Conservation (phyloP, 1,140 invertebrate species). For the Drosophila carrolli region DNA sequence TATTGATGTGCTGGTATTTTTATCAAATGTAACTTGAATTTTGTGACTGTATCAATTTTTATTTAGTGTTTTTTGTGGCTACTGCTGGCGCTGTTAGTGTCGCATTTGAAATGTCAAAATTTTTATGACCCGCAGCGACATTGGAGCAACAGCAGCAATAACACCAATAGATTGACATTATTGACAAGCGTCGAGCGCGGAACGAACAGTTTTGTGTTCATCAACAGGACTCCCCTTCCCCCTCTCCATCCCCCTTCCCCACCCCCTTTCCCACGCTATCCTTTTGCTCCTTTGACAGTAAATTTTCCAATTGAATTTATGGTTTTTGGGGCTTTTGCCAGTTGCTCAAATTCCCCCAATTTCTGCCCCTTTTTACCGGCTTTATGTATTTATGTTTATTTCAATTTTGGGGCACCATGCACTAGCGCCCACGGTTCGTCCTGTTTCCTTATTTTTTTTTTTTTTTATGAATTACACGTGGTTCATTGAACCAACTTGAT, state of each 20-base stretch:
- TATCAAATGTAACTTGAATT: slow-evolving; percentile 20
- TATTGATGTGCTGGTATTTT: slow-evolving; percentile 7
- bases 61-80: slow-evolving; percentile 38
- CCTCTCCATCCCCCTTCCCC: too few species aligned
- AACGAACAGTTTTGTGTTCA: slow-evolving; percentile 31
- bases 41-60: slow-evolving; percentile 34
- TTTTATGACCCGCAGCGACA: slow-evolving; percentile 53
- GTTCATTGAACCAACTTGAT: slow-evolving; percentile 54
- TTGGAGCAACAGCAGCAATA: slow-evolving; percentile 27
- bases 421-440: slow-evolving; percentile 27
- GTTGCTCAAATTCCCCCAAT: slow-evolving; percentile 2
- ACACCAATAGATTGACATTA: slow-evolving; percentile 66
- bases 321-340: slow-evolving; percentile 52
- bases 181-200: slow-evolving; percentile 48
- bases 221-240: slow-evolving; percentile 25
- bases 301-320: slow-evolving; percentile 80
- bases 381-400: slow-evolving; percentile 76
- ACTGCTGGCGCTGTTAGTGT: slow-evolving; percentile 12
- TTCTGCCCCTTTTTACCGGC: neutral
- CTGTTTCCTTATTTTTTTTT: slow-evolving; percentile 2
- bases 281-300: slow-evolving; percentile 54
- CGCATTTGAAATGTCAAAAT: slow-evolving; percentile 67
- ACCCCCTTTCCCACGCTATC: neutral
- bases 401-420: slow-evolving; percentile 47
- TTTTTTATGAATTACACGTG: slow-evolving; percentile 61